phyloP scores from a whole-genome alignment of 2,888 invertebrate genomes.

The Scaptomyza reducta region DNA sequence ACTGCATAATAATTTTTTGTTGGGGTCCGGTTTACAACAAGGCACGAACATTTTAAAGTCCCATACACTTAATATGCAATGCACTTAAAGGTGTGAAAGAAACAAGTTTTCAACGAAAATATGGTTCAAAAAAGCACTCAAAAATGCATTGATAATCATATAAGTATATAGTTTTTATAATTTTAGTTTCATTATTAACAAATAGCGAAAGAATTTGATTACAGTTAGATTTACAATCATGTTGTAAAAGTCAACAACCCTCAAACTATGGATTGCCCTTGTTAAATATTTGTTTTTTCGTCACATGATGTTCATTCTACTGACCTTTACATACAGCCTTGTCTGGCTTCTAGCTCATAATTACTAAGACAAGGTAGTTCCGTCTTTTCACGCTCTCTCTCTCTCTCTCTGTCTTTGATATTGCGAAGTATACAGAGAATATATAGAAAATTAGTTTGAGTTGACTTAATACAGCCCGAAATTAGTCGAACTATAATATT shows the following conservation, averaged over 20 bases:
- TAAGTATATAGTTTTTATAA: not conserved
- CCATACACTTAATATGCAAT: slow-evolving; percentile 52
- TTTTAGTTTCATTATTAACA: not conserved
- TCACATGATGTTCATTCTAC: slow-evolving; percentile 36
- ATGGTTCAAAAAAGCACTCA: slow-evolving; percentile 19
- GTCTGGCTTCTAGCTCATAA: slow-evolving; percentile 21
- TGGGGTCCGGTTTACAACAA: slow-evolving; percentile 62
- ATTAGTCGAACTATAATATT: slow-evolving; percentile 11
- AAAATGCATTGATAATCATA: slow-evolving; percentile 10
- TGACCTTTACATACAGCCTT: slow-evolving; percentile 54
- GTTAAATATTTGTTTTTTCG: slow-evolving; percentile 13
- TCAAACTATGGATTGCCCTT: slow-evolving; percentile 35
- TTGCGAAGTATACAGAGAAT: slow-evolving; percentile 1
- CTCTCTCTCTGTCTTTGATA: slow-evolving; percentile 1
- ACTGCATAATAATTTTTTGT: not conserved
- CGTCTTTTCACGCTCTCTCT: slow-evolving; percentile 25
- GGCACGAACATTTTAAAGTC: too few relatives aligned
- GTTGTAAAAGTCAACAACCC: slow-evolving; percentile 44
- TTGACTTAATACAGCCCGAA: not conserved
- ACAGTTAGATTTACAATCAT: slow-evolving; percentile 3
- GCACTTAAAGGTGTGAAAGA: slow-evolving; percentile 43
- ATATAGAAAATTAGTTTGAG: slow-evolving; percentile 10
- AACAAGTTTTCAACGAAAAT: slow-evolving; percentile 32
- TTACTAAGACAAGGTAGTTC: slow-evolving; percentile 45
- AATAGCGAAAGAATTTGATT: not conserved